Evolutionary conservation across 2,888 invertebrate species (phyloP).

Genomic region (Tholera decimalis): DNA sequence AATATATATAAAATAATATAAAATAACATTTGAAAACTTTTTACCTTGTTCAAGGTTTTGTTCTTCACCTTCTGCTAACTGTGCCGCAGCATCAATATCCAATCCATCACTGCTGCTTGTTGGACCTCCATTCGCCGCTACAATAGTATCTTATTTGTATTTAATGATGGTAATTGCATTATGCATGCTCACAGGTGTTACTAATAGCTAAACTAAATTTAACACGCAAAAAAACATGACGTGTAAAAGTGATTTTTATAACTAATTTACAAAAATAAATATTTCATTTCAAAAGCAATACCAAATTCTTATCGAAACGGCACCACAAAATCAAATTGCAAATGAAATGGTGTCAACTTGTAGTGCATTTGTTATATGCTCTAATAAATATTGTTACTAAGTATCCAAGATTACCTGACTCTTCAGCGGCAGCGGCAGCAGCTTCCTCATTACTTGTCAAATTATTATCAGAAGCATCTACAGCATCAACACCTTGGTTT

Average conservation of each 20-base stretch:
- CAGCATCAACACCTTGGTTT: constrained; percentile 79
- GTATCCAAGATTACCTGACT: constrained; percentile 72
- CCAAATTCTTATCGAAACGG: background rate
- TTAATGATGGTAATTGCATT: constrained; percentile 22
- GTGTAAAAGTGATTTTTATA: too few species aligned
- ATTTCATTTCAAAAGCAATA: background rate
- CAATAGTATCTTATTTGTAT: constrained; percentile 52
- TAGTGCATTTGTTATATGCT: background rate
- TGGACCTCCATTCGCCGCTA: constrained; percentile 84
- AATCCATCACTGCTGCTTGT: constrained; percentile 87
- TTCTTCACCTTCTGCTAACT: constrained; percentile 75
- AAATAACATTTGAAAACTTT: background rate
- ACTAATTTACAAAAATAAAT: too few species aligned
- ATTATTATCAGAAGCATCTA: constrained; percentile 82
- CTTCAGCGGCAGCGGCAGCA: constrained; percentile 74
- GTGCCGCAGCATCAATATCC: constrained; percentile 77
- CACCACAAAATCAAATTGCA: constrained; percentile 23
- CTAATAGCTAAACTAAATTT: too few species aligned
- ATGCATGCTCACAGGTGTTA: constrained; percentile 10
- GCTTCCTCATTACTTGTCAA: constrained; percentile 81
- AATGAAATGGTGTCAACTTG: constrained; percentile 46
- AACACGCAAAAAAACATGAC: too few species aligned
- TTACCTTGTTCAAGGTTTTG: constrained; percentile 80
- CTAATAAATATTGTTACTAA: background rate
- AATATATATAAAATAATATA: background rate